These are phyloP conservation scores for Mustela erminea DNA, from an alignment of 2,797 vertebrate genomes.

Conservation along the genomic window DNA sequence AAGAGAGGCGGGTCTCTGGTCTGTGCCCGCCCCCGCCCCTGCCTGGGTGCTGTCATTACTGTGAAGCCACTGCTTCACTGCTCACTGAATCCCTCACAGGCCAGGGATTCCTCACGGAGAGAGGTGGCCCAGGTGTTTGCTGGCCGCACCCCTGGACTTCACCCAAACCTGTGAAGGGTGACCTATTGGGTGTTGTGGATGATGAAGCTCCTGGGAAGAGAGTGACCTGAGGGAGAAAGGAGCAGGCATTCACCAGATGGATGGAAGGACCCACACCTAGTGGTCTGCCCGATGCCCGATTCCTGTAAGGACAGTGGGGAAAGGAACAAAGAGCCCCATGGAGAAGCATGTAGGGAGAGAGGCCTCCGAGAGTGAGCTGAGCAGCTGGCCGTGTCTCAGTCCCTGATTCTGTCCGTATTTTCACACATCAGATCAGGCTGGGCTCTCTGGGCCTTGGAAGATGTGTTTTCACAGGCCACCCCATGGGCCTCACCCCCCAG, in stretches of 20 bases:
- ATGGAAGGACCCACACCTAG: not conserved
- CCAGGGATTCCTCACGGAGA: not conserved
- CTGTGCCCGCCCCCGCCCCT: not conserved
- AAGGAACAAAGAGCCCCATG: not conserved
- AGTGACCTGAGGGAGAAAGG: not conserved
- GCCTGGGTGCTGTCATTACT: not conserved
- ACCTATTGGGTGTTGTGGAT: not conserved
- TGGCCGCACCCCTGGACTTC: not conserved
- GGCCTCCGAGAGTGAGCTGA: fast-evolving
- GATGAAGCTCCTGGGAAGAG: not conserved
- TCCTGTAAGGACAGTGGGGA: not conserved
- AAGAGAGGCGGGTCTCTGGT: conserved; percentile 52
- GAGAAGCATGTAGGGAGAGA: not conserved
- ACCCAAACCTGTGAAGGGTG: not conserved
- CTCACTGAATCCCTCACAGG: not conserved
- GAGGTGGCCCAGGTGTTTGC: not conserved
- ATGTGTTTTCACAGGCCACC: fast-evolving
- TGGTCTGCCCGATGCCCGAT: not conserved
- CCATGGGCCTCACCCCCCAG: fast-evolving
- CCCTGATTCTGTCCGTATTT: not conserved
- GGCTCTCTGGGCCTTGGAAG: not conserved
- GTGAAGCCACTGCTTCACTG: not conserved
- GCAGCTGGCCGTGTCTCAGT: not conserved
- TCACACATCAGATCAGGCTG: not conserved
- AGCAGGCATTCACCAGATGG: not conserved